Evolutionary conservation across 2,113 vertebrate genomes (phyloP).

Genomic region (Oreocharis arfaki): DNA sequence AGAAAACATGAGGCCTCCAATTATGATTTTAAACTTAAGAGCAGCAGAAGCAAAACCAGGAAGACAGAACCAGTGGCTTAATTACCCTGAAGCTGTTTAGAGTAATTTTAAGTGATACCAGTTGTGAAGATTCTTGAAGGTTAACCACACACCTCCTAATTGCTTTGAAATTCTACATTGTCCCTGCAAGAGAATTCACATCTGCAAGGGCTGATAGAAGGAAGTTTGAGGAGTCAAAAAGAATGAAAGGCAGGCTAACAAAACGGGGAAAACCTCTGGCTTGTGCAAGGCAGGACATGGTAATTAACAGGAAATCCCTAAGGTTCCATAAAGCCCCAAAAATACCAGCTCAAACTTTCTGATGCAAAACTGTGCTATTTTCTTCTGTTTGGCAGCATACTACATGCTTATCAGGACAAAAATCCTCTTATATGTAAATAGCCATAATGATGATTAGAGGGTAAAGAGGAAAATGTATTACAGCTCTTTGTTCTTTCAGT

Average conservation of each 20-base stretch:
- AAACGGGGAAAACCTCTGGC: neutral
- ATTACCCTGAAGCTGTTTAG: neutral
- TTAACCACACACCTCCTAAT: neutral
- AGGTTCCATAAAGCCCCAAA: neutral
- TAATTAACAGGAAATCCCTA: neutral
- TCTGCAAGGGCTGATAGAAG: neutral
- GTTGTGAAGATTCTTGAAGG: neutral
- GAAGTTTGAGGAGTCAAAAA: neutral
- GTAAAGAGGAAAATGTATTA: neutral
- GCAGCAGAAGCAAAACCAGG: neutral
- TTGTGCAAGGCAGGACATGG: neutral
- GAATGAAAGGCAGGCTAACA: neutral
- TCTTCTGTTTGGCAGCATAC: neutral
- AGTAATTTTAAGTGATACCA: neutral
- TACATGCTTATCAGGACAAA: neutral
- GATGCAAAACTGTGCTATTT: neutral
- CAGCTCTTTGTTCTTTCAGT: neutral
- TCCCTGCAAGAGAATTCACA: neutral
- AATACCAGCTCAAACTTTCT: neutral
- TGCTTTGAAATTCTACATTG: neutral
- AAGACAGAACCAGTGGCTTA: neutral
- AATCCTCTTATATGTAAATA: neutral
- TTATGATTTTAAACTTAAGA: neutral
- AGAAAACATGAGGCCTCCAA: neutral
- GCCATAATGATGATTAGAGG: neutral